These are phyloP conservation scores for Pangasius larnaudii DNA, from an alignment of 2,797 vertebrate species.

Conservation along the genomic window DNA sequence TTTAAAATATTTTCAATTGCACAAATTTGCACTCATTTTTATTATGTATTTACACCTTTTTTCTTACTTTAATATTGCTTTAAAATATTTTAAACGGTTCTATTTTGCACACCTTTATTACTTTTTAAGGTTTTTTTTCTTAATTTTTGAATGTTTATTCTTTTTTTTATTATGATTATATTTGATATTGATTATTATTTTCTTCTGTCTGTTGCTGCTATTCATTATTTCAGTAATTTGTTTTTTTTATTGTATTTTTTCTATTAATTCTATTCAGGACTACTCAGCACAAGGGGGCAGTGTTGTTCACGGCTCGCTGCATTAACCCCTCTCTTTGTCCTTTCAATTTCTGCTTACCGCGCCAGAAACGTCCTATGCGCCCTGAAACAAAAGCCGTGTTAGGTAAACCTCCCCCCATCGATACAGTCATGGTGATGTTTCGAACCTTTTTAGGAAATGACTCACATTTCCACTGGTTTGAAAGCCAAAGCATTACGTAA, in stretches of 20 bases:
- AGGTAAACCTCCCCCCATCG: neutral
- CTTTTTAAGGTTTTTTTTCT: neutral
- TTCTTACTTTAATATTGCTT: neutral
- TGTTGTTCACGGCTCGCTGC: constrained; percentile 60
- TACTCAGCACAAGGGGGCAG: constrained; percentile 71
- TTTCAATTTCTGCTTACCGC: constrained; percentile 30
- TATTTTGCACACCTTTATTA: neutral
- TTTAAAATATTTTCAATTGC: neutral
- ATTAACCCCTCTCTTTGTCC: constrained; percentile 35
- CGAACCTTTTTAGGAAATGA: constrained; percentile 3
- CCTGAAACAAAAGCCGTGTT: constrained; percentile 26
- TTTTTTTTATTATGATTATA: neutral
- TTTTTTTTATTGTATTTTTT: neutral
- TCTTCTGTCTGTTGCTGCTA: neutral
- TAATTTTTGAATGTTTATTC: neutral
- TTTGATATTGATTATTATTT: neutral
- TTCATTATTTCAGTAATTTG: too few relatives aligned
- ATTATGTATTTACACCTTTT: neutral
- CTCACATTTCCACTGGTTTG: neutral
- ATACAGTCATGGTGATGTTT: neutral
- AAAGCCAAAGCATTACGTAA: neutral
- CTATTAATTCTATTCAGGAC: neutral
- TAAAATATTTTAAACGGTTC: neutral
- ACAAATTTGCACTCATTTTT: neutral
- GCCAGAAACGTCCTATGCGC: neutral